Percentiles rank a stretch among this genome's conserved stretches.
Conservation (phyloP, 2,888 invertebrate genomes). For the Megastigmus dorsalis region DNA sequence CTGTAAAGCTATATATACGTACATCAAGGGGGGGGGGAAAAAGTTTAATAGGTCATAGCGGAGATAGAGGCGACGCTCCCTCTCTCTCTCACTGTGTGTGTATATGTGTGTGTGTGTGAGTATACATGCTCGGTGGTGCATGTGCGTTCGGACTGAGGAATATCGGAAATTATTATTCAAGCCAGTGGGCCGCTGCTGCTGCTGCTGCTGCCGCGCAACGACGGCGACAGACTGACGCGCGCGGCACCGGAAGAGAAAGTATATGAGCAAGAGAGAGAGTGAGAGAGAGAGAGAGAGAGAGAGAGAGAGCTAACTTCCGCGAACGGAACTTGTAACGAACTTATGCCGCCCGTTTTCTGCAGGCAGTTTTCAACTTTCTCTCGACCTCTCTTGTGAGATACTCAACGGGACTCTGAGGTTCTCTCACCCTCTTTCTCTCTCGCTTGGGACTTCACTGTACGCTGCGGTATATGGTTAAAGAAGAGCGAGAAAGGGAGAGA, state of each 20-base stretch:
- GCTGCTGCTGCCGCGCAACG: neutral
- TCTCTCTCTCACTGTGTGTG: too few relatives aligned
- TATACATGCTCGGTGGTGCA: neutral
- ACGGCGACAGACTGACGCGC: neutral
- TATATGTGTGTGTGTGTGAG: too few relatives aligned
- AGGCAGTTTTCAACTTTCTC: slow-evolving; percentile 32
- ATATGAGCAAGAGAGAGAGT: neutral
- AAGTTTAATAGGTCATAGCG: slow-evolving; percentile 41
- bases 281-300: neutral
- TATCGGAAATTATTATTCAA: slow-evolving; percentile 57
- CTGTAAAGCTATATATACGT: neutral
- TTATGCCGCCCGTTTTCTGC: slow-evolving; percentile 27
- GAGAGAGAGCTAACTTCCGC: slow-evolving; percentile 17
- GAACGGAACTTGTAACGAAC: slow-evolving; percentile 52
- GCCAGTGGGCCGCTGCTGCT: slow-evolving; percentile 13
- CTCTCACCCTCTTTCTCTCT: neutral
- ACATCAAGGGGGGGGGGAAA: neutral
- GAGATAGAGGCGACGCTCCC: neutral
- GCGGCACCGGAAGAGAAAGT: neutral
- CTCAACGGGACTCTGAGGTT: too few relatives aligned
- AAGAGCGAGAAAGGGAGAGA: neutral
- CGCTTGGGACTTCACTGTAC: neutral
- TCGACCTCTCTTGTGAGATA: slow-evolving; percentile 22
- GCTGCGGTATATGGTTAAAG: too few relatives aligned
- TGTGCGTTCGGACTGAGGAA: slow-evolving; percentile 19